phyloP scores from a whole-genome alignment of 1,140 invertebrate genomes.

The Brachionus rubens region DNA sequence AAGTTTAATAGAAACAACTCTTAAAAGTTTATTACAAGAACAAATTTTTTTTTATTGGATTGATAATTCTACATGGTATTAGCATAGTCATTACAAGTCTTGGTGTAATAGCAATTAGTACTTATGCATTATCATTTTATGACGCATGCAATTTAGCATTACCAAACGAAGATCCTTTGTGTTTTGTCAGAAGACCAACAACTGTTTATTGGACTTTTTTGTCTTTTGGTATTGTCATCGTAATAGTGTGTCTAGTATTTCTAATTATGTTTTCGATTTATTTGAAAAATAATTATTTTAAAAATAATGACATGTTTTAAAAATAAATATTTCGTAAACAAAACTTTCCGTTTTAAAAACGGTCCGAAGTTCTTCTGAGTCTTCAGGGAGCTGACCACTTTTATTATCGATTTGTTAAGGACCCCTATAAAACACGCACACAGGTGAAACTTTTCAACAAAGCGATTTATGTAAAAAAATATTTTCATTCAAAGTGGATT shows the following conservation, averaged over 20 bases:
- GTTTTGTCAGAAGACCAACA: background rate
- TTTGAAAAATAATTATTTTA: slow-evolving; percentile 27
- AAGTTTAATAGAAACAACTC: background rate
- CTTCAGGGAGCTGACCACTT: too few species aligned
- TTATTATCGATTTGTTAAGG: too few species aligned
- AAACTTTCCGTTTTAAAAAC: too few species aligned
- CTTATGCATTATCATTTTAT: slow-evolving; percentile 20
- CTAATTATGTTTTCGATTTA: background rate
- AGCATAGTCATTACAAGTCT: background rate
- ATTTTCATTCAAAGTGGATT: too few species aligned
- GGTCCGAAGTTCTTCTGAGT: too few species aligned
- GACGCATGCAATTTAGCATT: slow-evolving; percentile 2
- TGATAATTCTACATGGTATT: background rate
- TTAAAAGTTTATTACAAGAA: background rate
- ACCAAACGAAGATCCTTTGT: slow-evolving; percentile 1
- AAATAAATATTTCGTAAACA: too few species aligned
- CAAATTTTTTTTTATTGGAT: background rate
- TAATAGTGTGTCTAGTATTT: background rate
- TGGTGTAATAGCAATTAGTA: background rate
- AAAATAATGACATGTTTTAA: too few species aligned
- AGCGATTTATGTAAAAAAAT: too few species aligned
- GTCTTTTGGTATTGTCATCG: background rate
- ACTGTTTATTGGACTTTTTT: slow-evolving; percentile 9
- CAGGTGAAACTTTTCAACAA: too few species aligned
- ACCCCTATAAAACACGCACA: too few species aligned